Percentiles rank a stretch among this genome's conserved stretches.
These are phyloP conservation scores for Basileuterus tristriatus DNA, from an alignment of 2,797 vertebrate species.

Conservation along the genomic window DNA sequence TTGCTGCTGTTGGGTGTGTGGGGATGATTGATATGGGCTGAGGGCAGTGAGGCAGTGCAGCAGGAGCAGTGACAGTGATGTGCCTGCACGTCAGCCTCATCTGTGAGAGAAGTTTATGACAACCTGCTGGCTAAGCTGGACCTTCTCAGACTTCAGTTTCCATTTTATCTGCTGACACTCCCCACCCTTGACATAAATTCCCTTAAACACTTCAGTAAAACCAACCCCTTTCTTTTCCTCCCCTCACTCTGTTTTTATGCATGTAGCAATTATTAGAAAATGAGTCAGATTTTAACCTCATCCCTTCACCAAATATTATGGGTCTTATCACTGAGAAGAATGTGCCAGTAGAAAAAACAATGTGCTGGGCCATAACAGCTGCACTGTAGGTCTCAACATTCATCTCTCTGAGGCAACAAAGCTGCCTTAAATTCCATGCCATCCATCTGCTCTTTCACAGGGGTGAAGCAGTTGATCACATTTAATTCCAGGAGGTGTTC, in stretches of 20 bases:
- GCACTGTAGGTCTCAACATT: neutral
- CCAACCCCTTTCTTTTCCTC: neutral
- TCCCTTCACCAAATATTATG: neutral
- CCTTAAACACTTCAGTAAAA: neutral
- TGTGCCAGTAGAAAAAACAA: neutral
- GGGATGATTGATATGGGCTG: rapidly evolving
- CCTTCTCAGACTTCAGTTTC: neutral
- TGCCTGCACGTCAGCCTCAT: neutral
- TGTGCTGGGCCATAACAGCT: neutral
- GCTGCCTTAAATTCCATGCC: neutral
- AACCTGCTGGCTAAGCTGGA: neutral
- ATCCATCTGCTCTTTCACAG: neutral
- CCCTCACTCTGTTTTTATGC: neutral
- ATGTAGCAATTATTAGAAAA: neutral
- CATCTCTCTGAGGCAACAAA: neutral
- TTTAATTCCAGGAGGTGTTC: neutral
- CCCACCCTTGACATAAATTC: neutral
- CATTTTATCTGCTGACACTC: neutral
- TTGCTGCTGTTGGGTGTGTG: rapidly evolving
- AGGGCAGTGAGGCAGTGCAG: neutral
- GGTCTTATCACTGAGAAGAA: neutral
- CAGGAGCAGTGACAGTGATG: neutral
- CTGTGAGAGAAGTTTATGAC: neutral
- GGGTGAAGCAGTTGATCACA: neutral
- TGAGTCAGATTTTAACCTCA: neutral